Evolutionary conservation across 2,888 invertebrate species (phyloP), one percentile per base, ranked within the genome.

Genomic region (Sceliomorpha sp.): DNA sequence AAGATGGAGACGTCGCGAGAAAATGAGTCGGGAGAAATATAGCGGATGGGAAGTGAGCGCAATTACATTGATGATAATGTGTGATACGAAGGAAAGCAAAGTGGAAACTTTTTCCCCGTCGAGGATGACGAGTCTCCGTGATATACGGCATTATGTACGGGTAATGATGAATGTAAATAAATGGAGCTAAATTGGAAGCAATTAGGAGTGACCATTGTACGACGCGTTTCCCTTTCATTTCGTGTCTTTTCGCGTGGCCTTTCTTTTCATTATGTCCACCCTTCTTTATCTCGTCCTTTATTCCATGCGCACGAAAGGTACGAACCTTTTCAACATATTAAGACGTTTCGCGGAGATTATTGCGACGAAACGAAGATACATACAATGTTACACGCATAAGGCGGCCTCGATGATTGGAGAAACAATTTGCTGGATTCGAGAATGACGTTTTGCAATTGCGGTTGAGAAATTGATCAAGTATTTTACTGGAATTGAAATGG

Each of bases 101-200:
- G 51, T 29, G 44, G 37, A 13, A 15, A 14, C 39, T 29, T 60
- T 59, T 34, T 27, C 24, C 15, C 1, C n/a, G 31, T 10, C 34
- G 8, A 27, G 8, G 27, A 2, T 8, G 27, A 8, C 27, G 8
- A 27, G n/a, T 27, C 8, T 29, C 29, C 44, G 44, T 37, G 60
- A 20, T 40, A 48, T 37, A 59, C 58, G 42, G 29, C 40, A 42
- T 44, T 44, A 17, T 13, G 20, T 31, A 37, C 50, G 6, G 26
- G 44, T 12, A 44, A 47, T 32, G 44, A 51, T 44, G 29, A 60
- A 60, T 51, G 37, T 50, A 50, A 60, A 60, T 60, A 60, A 60
- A 51, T 24, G 50, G 34, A 34, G 42, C 51, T 58, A 63, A 58
- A 68, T 55, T 62, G 64, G 62, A 66, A 34, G 58, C 66, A 48